Percentiles rank a stretch among this genome's conserved stretches.
These are phyloP conservation scores for Diabrotica virgifera DNA, from an alignment of 1,140 invertebrate species.

Conservation along the genomic window DNA sequence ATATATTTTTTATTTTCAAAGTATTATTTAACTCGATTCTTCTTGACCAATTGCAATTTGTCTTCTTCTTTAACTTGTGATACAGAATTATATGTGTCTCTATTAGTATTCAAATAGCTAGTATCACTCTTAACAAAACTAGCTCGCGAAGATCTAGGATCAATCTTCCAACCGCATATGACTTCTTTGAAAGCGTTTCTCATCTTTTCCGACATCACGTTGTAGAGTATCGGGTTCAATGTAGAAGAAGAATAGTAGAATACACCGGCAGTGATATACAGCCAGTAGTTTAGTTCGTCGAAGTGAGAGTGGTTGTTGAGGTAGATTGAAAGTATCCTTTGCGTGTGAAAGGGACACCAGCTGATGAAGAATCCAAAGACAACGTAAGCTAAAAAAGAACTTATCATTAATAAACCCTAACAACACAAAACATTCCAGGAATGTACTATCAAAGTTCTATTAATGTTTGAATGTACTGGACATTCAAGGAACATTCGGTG, in stretches of 20 bases:
- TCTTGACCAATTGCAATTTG: too few relatives aligned
- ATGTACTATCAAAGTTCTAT: too few relatives aligned
- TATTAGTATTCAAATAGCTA: neutral
- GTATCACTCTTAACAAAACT: neutral
- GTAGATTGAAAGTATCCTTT: conserved; percentile 76
- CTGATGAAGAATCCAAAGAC: conserved; percentile 96
- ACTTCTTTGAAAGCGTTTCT: conserved; percentile 71
- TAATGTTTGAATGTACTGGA: too few relatives aligned
- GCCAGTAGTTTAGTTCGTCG: conserved; percentile 69
- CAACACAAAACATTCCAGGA: too few relatives aligned
- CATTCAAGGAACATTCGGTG: too few relatives aligned
- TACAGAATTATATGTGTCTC: neutral
- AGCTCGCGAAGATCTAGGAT: neutral
- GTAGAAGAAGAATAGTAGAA: conserved; percentile 87
- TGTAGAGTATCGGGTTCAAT: conserved; percentile 89
- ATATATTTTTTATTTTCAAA: too few relatives aligned
- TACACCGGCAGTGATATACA: conserved; percentile 76
- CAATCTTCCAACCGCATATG: conserved; percentile 26
- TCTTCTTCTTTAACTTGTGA: too few relatives aligned
- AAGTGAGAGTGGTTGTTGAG: conserved; percentile 56
- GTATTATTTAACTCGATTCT: too few relatives aligned
- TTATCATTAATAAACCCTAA: neutral
- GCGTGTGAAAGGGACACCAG: conserved; percentile 95
- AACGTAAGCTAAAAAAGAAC: conserved; percentile 74
- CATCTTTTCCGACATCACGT: conserved; percentile 86